Evolutionary conservation across 2,797 vertebrate species (phyloP).

Genomic region (Gorsachius magnificus): DNA sequence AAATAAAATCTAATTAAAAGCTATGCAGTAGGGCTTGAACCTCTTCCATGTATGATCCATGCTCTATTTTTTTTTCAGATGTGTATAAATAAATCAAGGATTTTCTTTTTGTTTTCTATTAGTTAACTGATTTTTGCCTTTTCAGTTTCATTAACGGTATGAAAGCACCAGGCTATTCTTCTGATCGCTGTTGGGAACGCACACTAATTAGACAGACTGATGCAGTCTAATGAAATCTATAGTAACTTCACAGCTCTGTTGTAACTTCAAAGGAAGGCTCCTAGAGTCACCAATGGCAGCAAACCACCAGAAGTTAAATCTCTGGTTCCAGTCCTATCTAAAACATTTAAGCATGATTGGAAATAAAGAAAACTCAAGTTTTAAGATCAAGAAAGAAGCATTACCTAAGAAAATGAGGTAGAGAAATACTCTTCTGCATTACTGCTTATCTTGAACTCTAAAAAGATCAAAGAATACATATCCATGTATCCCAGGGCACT

Average conservation of each 20-base stretch:
- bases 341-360: background rate
- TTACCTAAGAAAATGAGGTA: background rate
- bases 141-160: background rate
- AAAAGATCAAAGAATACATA: background rate
- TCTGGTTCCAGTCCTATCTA: background rate
- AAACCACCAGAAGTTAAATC: background rate
- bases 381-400: background rate
- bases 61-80: background rate
- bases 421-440: background rate
- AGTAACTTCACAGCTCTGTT: background rate
- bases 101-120: background rate
- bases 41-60: background rate
- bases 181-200: background rate
- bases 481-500: background rate
- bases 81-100: background rate
- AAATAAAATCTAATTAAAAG: slow-evolving; percentile 24
- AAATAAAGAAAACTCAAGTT: background rate
- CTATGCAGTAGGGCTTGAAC: background rate
- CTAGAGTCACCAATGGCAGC: background rate
- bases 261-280: slow-evolving; percentile 8
- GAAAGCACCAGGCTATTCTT: background rate
- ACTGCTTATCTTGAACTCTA: background rate
- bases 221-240: background rate
- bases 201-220: background rate
- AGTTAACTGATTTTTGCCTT: background rate